Base-by-base conservation (phyloP, 2,888 invertebrate species). In the Coecobrya sp. region DNA sequence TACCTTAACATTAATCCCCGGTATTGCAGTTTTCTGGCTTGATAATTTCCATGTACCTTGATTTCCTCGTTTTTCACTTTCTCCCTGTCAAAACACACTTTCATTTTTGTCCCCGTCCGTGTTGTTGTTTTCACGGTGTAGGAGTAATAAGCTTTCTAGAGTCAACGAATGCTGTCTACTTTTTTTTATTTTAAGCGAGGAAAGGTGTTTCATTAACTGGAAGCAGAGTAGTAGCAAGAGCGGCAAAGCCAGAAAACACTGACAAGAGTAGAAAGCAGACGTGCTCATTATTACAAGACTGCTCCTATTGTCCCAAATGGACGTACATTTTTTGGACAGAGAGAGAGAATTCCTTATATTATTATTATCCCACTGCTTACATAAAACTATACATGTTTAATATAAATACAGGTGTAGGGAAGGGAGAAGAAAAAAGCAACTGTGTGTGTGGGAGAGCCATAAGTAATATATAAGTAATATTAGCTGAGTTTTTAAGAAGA, bases 381-480 rank as follows among this genome's bases (percentile, higher is more conserved):
- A 59, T n/a, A 19, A 59, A 19, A 59, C 59, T n/a, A 59, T 59
- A 59, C n/a, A n/a, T n/a, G n/a, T n/a, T n/a, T n/a, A n/a, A 1
- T 16, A 49, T 0, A 52, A 52, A 70, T 42, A 19, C 22, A 52
- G 27, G 10, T 13, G 59, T 27, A 76, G 73, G 59, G 7, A 79
- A 42, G 10, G 25, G 19, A 45, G 13, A 59, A 27, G 59, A 2
- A 52, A 10, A 2, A 52, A 16, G 10, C 19, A 55, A 19, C 11
- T 36, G 4, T 76, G 30, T 55, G 55, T 30, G 19, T 73, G n/a
- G n/a, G 25, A 65, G 45, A 76, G 45, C 62, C 55, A 73, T 59
- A 86, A 36, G 36, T 36, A 36, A 36, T 36, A 36, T 36, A 79
- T 79, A 88, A 45, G 76, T 91, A 42, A 87, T 89, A 89, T 81